Percentiles rank a stretch among this genome's conserved stretches.
Conservation (phyloP, 2,888 invertebrate genomes). For the Onthophagus sagittarius region DNA sequence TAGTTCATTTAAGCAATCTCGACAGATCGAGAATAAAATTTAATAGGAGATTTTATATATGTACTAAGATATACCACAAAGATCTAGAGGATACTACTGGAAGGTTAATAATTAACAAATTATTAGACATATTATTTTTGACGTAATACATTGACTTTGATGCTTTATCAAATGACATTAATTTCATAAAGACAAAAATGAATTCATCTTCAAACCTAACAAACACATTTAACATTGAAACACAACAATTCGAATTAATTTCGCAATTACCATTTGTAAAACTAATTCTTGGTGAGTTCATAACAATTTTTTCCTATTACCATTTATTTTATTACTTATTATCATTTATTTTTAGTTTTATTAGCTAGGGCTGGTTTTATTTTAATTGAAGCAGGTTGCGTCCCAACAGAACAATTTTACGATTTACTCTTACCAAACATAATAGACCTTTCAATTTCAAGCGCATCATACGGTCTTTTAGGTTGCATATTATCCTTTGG, state of each 20-base stretch:
- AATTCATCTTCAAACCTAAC: neutral
- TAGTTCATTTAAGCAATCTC: no score
- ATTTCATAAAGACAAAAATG: neutral
- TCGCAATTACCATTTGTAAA: neutral
- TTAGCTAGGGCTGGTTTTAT: conserved; percentile 29
- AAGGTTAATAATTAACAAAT: no score
- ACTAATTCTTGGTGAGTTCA: neutral
- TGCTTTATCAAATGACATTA: no score
- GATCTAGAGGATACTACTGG: no score
- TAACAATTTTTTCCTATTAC: neutral
- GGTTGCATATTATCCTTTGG: conserved; percentile 38
- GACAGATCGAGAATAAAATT: no score
- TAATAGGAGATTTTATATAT: no score
- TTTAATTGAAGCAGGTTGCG: conserved; percentile 40
- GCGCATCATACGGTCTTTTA: conserved; percentile 36
- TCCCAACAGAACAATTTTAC: conserved; percentile 43
- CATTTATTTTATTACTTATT: neutral
- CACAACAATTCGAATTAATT: neutral
- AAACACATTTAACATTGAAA: neutral
- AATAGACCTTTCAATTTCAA: conserved; percentile 40
- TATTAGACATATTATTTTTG: no score
- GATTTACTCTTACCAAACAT: conserved; percentile 44
- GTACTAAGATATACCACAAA: no score
- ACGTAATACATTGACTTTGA: no score
- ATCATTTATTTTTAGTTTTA: conserved; percentile 11